Evolutionary conservation across 2,888 invertebrate species (phyloP), one percentile per base, ranked within the genome.

Genomic region (Watsonalla cultraria): DNA sequence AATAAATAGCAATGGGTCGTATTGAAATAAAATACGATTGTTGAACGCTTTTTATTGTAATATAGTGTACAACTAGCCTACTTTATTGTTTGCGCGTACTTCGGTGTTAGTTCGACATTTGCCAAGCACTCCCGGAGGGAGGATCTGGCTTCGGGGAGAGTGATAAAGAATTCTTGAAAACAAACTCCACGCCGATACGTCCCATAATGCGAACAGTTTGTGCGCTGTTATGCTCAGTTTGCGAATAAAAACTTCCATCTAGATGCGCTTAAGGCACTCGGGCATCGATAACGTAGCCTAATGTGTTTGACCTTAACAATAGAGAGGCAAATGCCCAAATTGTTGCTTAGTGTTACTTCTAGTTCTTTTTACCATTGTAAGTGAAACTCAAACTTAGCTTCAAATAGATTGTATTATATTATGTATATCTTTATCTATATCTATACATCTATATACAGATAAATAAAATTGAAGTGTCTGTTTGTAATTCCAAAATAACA

Each of bases 181-280:
- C 54, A 60, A 56, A 53, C 48, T 47, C 55, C 57, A 55, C 51
- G 53, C 53, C 47, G 59, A 63, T 56, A 65, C 56, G 62, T 59
- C 54, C 56, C 59, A 57, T 61, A 57, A 60, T 63, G 55, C 58
- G 47, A 55, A 54, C 61, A 57, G 60, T 62, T 64, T 65, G 58
- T 54, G 53, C 53, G 51, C 45, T 54, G 56, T 54, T 33, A n/a
- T 24, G 14, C 52, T 47, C 52, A 62, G 57, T 55, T 63, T 61
- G 54, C 58, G 61, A 56, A 60, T 61, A 61, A 68, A 37, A 66
- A 61, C 60, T 62, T 61, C 62, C 59, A 62, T 66, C 62, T 61
- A 60, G 55, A 45, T 51, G 50, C 51, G 50, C 51, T 50, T 37
- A 15, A 14, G 42, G 45, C 46, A 50, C 50, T 54, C 49, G 47